Evolutionary conservation across 2,113 vertebrate genomes (phyloP), one percentile per base, ranked within the genome.

Genomic region (Otus sunia): DNA sequence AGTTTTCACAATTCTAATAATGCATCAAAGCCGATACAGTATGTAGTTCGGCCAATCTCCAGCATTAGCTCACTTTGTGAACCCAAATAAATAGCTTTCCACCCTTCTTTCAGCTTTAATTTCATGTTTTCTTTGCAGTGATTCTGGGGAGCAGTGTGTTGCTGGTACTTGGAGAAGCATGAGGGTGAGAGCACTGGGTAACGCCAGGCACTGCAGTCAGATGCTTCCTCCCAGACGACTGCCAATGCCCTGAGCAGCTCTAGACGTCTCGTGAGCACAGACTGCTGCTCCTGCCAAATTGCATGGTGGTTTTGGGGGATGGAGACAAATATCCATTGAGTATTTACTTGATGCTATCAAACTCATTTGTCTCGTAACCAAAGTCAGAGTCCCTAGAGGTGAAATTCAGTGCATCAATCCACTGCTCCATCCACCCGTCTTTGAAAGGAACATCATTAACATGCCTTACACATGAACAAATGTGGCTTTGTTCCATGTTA

Each of bases 361-460:
- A 77, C 94, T 95, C 94, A 79, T 95, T 96, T 97, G 94, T 95
- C 92, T 96, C 13, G 6, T 84, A 94, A 96, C 74, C 93, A 94
- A 92, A 96, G 84, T 94, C 94, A 94, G 86, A 96, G 95, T 95
- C 94, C 93, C 97, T 83, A 95, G 94, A 96, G 96, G 97, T 96
- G 94, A 97, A 96, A 96, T 97, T 90, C 93, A 94, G 94, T 94
- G 95, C 97, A 96, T 77, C 93, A 92, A 94, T 91, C 63, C 94
- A 36, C 81, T 62, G 78, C 87, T 95, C 82, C 86, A 88, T 78
- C 82, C 66, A 79, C 68, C 59, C 63, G 53, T 87, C 87, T 92
- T 88, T 94, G 87, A 91, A 92, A 95, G 85, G 67, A 95, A 71
- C 95, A 95, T 69, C 91, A 96, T 95, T 97, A 97, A 96, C 95